Conservation (phyloP, 2,797 vertebrate species). For the Mormyrops boulengeri region DNA sequence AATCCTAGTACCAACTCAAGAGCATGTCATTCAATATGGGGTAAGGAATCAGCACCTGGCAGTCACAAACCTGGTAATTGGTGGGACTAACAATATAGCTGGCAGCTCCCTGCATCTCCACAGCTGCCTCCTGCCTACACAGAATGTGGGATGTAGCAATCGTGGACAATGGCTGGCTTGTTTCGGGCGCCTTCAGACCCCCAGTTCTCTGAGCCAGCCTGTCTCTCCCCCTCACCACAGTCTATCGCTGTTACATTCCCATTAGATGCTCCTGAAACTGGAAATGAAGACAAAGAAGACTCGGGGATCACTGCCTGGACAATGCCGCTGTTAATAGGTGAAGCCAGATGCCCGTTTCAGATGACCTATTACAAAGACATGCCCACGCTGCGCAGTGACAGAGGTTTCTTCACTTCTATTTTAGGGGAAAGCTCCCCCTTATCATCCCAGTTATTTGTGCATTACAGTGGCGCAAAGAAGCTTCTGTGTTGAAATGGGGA, state of each 20-base stretch:
- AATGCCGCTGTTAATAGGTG: constrained; percentile 29
- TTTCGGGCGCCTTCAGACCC: constrained; percentile 38
- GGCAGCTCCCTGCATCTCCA: constrained; percentile 34
- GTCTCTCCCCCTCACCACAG: constrained; percentile 19
- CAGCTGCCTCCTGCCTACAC: constrained; percentile 25
- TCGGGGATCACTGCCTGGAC: constrained; percentile 16
- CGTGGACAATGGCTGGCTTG: constrained; percentile 42
- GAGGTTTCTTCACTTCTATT: constrained; percentile 26
- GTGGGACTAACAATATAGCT: constrained; percentile 32
- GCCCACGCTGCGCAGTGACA: background rate
- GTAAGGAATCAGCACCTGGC: constrained; percentile 15
- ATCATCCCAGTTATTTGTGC: constrained; percentile 34
- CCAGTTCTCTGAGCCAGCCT: constrained; percentile 32
- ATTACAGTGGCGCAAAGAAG: constrained; percentile 22
- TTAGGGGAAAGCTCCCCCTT: constrained; percentile 28
- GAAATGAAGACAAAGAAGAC: constrained; percentile 18
- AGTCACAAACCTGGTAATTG: background rate
- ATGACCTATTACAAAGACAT: constrained; percentile 15
- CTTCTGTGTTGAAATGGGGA: constrained; percentile 27
- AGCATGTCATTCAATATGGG: constrained; percentile 28
- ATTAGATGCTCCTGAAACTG: constrained; percentile 32
- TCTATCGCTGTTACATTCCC: constrained; percentile 24
- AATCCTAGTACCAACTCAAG: background rate
- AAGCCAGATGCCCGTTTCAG: background rate
- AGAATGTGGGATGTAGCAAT: constrained; percentile 31